Conservation (phyloP, 2,113 vertebrate genomes). For the Mustela nigripes region DNA sequence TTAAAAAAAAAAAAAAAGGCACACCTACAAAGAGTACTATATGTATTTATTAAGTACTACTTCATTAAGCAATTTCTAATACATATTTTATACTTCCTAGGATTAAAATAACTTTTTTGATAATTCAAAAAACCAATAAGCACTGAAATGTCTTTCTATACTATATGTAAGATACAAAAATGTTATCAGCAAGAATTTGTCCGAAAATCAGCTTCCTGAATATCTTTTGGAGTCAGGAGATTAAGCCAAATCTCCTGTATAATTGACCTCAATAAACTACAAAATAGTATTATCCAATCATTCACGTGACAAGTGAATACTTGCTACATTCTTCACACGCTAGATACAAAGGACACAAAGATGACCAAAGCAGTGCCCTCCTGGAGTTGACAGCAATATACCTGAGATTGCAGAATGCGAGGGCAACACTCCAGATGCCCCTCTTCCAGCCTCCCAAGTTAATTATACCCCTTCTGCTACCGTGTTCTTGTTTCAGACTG, state of each 20-base stretch:
- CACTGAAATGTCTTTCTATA: not conserved
- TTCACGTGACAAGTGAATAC: not conserved
- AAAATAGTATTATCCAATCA: not conserved
- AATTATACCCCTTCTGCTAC: not conserved
- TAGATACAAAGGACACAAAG: not conserved
- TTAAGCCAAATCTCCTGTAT: not conserved
- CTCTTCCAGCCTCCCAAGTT: not conserved
- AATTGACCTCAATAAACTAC: not conserved
- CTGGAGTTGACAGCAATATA: not conserved
- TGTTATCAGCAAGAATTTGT: not conserved
- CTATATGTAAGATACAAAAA: not conserved
- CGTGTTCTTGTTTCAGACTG: not conserved
- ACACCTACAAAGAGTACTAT: not conserved
- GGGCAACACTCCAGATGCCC: not conserved
- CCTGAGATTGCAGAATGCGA: not conserved
- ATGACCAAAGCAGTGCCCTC: not conserved
- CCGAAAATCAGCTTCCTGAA: not conserved
- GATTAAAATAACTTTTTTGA: conserved; percentile 38
- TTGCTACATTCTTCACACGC: not conserved
- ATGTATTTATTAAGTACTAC: not conserved
- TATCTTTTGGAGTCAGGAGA: not conserved
- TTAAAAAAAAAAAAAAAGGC: not conserved
- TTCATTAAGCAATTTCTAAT: conserved; percentile 9
- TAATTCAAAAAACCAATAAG: not conserved
- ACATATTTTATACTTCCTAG: not conserved